Evolutionary conservation across 37 sponge, comb jelly and placozoan species (phyloP).

Genomic region (Chondrilla cf. caribensis): DNA sequence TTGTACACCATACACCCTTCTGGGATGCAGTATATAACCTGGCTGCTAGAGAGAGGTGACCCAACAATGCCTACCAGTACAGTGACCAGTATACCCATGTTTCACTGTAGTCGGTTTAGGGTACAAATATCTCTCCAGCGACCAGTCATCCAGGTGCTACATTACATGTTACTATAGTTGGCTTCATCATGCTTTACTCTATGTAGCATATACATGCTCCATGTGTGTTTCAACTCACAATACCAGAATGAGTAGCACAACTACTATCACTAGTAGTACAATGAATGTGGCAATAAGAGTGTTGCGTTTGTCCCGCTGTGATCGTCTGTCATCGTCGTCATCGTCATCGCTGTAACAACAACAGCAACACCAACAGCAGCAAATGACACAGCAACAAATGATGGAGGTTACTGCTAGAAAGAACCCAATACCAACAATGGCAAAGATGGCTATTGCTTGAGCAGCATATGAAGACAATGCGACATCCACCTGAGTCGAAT

Average conservation of each 20-base stretch:
- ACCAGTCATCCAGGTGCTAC: too few species aligned
- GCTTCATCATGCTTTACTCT: too few species aligned
- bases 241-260: neutral
- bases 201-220: too few species aligned
- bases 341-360: conserved; percentile 3
- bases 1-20: too few species aligned
- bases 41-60: too few species aligned
- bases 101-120: too few species aligned
- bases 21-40: too few species aligned
- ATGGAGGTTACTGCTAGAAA: neutral
- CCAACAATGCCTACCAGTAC: too few species aligned
- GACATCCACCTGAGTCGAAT: neutral
- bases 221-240: conserved; percentile 25
- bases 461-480: neutral
- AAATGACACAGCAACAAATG: neutral
- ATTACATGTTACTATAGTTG: too few species aligned
- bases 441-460: neutral
- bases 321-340: neutral
- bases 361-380: conserved; percentile 19
- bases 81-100: too few species aligned
- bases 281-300: neutral
- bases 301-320: neutral
- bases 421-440: neutral
- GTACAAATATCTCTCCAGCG: too few species aligned
- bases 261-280: neutral